A percentile compares a stretch with the other conserved stretches of the same genome.
Conservation (phyloP, 2,113 vertebrate species). For the Pedetes capensis region DNA sequence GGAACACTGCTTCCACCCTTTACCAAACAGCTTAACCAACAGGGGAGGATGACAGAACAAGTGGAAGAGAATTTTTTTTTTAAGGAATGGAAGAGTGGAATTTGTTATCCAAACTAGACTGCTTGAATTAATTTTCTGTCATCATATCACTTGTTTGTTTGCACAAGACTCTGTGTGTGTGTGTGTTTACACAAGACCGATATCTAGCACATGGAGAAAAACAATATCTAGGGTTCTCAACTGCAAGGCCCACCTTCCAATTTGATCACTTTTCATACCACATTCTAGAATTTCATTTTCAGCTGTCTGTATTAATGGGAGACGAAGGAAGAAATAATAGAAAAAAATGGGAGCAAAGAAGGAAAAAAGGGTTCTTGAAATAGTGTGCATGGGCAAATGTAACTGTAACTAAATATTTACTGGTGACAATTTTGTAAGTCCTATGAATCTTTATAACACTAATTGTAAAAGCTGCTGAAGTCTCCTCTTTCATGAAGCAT, state of each 20-base stretch:
- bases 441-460: not conserved
- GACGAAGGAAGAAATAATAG: constrained; percentile 31
- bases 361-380: not conserved
- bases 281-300: not conserved
- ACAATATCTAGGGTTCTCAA: not conserved
- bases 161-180: not conserved
- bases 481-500: not conserved
- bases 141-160: not conserved
- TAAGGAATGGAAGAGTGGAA: not conserved
- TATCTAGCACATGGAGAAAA: constrained; percentile 20
- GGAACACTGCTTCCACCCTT: constrained; percentile 37
- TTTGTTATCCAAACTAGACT: not conserved
- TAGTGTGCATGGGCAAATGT: rapidly evolving
- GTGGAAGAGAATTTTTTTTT: not conserved
- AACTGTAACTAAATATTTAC: constrained; percentile 20
- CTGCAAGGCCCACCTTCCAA: not conserved
- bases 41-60: not conserved
- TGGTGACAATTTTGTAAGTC: constrained; percentile 28
- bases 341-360: not conserved
- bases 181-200: not conserved
- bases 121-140: not conserved
- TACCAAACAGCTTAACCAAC: constrained; percentile 2
- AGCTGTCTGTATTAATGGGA: not conserved
- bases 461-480: not conserved
- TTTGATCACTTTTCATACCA: not conserved